These are phyloP conservation scores for Athalia circularis DNA, from an alignment of 2,888 invertebrate genomes.

Conservation along the genomic window DNA sequence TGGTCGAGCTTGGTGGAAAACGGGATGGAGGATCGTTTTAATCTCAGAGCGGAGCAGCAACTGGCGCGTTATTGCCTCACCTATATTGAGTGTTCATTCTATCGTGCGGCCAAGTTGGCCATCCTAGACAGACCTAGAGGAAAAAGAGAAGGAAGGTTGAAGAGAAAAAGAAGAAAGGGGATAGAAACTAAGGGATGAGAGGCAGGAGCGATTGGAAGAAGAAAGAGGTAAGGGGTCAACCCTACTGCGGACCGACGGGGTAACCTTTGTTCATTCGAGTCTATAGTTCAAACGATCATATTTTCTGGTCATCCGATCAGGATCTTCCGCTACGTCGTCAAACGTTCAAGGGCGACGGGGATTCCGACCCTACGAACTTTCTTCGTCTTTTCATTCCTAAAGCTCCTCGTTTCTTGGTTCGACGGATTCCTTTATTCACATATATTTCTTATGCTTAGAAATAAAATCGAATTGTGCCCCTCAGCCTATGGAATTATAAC, in stretches of 20 bases:
- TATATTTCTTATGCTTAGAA: not conserved
- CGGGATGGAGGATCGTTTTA: slow-evolving; percentile 44
- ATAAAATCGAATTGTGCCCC: not conserved
- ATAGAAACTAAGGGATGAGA: not conserved
- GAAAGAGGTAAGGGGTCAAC: slow-evolving; percentile 19
- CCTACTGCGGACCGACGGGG: not conserved
- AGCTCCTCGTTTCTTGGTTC: not conserved
- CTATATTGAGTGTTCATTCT: slow-evolving; percentile 47
- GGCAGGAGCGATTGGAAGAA: not conserved
- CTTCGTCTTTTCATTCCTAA: not conserved
- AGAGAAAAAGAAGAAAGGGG: not conserved
- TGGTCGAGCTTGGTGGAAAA: slow-evolving; percentile 25
- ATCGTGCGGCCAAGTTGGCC: slow-evolving; percentile 30
- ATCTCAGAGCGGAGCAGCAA: slow-evolving; percentile 45
- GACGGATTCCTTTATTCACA: not conserved
- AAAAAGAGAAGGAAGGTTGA: slow-evolving; percentile 1
- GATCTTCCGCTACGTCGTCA: slow-evolving; percentile 31
- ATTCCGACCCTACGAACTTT: too few species aligned
- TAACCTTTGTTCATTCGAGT: slow-evolving; percentile 42
- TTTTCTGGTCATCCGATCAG: slow-evolving; percentile 40
- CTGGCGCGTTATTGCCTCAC: slow-evolving; percentile 47
- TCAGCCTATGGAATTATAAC: too few species aligned
- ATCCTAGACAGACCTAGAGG: slow-evolving; percentile 32
- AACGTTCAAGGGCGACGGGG: slow-evolving; percentile 15
- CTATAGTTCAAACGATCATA: slow-evolving; percentile 40